phyloP scores from a whole-genome alignment of 2,797 vertebrate species.

The Acipenser ruthenus region DNA sequence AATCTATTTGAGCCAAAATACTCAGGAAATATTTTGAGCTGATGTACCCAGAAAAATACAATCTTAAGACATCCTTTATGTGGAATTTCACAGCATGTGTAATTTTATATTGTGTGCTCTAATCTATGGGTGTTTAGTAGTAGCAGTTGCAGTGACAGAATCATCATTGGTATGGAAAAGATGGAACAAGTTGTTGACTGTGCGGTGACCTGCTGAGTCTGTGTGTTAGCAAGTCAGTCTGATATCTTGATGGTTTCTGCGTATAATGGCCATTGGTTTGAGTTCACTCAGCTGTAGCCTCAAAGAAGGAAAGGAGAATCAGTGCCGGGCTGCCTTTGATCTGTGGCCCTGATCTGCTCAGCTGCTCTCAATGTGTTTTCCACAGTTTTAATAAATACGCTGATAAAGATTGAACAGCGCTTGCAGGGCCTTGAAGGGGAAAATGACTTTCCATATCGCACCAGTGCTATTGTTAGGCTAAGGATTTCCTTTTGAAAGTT shows the following conservation, averaged over 20 bases:
- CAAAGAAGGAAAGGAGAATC: slow-evolving; percentile 17
- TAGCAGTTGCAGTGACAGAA: too few relatives aligned
- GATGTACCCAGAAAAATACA: background rate
- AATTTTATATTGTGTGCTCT: too few relatives aligned
- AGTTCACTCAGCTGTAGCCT: slow-evolving; percentile 11
- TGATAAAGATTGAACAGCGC: slow-evolving; percentile 25
- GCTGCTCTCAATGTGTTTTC: slow-evolving; percentile 22
- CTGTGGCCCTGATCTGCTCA: slow-evolving; percentile 21
- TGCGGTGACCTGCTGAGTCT: slow-evolving; percentile 24
- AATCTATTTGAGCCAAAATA: slow-evolving; percentile 20
- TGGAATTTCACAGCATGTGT: too few relatives aligned
- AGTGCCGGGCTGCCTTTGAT: slow-evolving; percentile 44
- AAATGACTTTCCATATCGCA: background rate
- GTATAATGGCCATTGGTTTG: slow-evolving; percentile 11
- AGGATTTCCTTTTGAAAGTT: slow-evolving; percentile 35
- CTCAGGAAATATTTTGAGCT: slow-evolving; percentile 6
- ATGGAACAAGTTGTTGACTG: slow-evolving; percentile 42
- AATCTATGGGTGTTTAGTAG: too few relatives aligned
- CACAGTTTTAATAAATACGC: slow-evolving; percentile 40
- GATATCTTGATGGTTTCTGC: slow-evolving; percentile 23
- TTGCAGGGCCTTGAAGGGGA: background rate
- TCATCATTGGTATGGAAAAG: slow-evolving; percentile 21
- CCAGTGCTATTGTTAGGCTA: background rate
- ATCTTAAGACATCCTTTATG: background rate
- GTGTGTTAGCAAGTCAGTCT: slow-evolving; percentile 11